Evolutionary conservation across 1,140 invertebrate genomes (phyloP).

Genomic region (Bombus balteatus): DNA sequence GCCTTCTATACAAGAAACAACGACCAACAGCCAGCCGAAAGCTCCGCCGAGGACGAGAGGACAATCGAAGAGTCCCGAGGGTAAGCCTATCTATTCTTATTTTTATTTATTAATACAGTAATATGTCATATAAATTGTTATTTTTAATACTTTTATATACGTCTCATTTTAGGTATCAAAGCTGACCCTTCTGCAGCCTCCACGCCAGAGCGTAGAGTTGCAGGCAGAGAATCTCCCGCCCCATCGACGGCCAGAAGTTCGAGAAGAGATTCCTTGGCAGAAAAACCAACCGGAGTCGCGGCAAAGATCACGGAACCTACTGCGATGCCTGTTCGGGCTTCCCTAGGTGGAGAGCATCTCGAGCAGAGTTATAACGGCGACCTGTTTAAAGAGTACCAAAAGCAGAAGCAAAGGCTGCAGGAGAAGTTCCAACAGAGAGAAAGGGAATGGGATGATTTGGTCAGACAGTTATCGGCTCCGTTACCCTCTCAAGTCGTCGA

Average conservation of each 20-base stretch:
- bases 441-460: conserved; percentile 84
- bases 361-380: conserved; percentile 87
- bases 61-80: conserved; percentile 83
- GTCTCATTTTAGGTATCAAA: conserved; percentile 66
- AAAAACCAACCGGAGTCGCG: conserved; percentile 79
- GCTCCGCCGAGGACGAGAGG: conserved; percentile 75
- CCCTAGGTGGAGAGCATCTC: conserved; percentile 75
- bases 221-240: conserved; percentile 84
- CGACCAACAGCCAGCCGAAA: conserved; percentile 78
- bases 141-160: neutral
- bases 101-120: neutral
- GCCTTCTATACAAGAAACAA: conserved; percentile 84
- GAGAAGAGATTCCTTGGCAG: conserved; percentile 84
- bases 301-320: conserved; percentile 79
- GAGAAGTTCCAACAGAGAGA: conserved; percentile 86
- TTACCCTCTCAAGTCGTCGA: conserved; percentile 77
- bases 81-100: conserved; percentile 38
- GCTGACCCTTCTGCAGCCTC: conserved; percentile 82
- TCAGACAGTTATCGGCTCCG: conserved; percentile 82
- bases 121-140: too few relatives aligned
- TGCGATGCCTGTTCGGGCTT: conserved; percentile 77
- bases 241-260: conserved; percentile 85
- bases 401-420: conserved; percentile 87
- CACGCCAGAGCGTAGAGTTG: conserved; percentile 83
- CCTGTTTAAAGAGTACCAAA: conserved; percentile 88